Base-by-base conservation (phyloP, 2,113 vertebrate genomes). In the Neogobius melanostomus region DNA sequence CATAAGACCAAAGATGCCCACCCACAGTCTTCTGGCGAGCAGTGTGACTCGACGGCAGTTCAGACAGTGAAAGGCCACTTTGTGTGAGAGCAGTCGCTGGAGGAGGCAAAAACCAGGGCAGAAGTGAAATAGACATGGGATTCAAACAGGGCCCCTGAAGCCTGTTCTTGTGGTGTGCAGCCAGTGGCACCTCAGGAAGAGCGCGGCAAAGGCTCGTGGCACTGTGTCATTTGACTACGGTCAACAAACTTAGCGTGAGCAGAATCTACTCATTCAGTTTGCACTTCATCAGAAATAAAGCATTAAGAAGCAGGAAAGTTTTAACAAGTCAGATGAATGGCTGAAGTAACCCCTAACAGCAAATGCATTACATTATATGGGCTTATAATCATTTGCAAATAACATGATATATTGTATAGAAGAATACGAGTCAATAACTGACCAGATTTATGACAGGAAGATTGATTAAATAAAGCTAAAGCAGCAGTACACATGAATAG, bases 91-190 rank as follows among this genome's bases (percentile, higher is more conserved):
- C 60, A 77, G 79, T 70, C 50, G 84, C 84, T 84, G 8, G 61
- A 69, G 84, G 84, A 79, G 53, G 59, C 72, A 51, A 71, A 81
- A 75, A 83, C 17, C 48, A 67, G 68, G 80, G 79, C 69, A 83
- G 77, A 75, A 79, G 57, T 72, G 70, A 83, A 75, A 81, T 57
- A 79, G 59, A 16, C 71, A 72, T 48, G 66, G 17, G 72, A 88
- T 81, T 79, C 65, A 75, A 62, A 80, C 21, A 65, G 48, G 45
- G 50, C 77, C 71, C 88, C 82, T 84, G 52, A 51, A 87, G 88
- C 81, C 67, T 87, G 84, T 88, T 86, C 88, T 76, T 83, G 87
- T 80, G 85, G 81, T 85, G 42, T 70, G 68, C 57, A 83, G 74
- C 77, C 63, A 77, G 51, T 71, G 74, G 75, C 66, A 87, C 80